Evolutionary conservation across 2,797 vertebrate species (phyloP).

Genomic region (Acrossocheilus wenchowensis): DNA sequence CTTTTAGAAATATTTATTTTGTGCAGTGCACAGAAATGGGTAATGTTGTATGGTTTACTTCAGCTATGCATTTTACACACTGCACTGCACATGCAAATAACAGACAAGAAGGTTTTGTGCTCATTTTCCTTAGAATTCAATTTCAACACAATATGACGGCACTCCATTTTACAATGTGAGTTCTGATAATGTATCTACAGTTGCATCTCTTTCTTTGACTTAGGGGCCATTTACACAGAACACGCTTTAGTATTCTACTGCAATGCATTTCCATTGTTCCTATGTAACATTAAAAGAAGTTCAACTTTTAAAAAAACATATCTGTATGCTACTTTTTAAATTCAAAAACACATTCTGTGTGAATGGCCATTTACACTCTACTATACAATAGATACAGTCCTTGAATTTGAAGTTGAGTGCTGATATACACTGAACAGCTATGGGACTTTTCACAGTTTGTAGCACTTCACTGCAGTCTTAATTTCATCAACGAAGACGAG

Average conservation of each 20-base stretch:
- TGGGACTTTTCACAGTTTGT: neutral
- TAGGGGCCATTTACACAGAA: neutral
- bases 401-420: neutral
- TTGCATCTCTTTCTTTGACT: constrained; percentile 12
- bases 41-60: constrained; percentile 1
- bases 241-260: neutral
- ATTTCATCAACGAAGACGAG: too few relatives aligned
- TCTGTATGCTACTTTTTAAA: neutral
- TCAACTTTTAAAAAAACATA: neutral
- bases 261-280: neutral
- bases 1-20: constrained; percentile 19
- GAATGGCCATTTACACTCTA: neutral
- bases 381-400: neutral
- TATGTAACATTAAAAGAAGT: neutral
- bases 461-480: neutral
- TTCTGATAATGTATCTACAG: neutral
- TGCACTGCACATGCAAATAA: neutral
- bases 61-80: neutral
- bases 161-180: neutral
- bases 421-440: neutral
- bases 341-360: neutral
- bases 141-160: neutral
- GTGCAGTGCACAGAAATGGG: neutral
- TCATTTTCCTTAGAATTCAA: neutral
- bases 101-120: neutral